phyloP scores from a whole-genome alignment of 2,888 invertebrate genomes.

The Pyrrhosoma nymphula region DNA sequence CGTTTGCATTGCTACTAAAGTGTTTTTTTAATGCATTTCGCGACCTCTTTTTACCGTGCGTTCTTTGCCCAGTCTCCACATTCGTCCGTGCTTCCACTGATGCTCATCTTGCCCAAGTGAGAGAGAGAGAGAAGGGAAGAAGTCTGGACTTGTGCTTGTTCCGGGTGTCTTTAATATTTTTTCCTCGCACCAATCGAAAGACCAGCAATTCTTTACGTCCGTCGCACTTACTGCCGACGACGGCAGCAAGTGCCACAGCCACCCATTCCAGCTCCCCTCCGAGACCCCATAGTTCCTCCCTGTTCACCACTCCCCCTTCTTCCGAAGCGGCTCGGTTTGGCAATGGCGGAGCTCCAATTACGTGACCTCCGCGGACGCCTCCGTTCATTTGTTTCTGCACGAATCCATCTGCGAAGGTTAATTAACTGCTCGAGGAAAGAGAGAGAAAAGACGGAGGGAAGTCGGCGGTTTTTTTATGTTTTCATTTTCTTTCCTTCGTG shows the following conservation, averaged over 20 bases:
- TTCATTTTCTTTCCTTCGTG: background rate
- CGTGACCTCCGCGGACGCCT: constrained; percentile 40
- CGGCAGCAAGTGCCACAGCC: background rate
- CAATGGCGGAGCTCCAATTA: background rate
- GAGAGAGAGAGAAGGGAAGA: background rate
- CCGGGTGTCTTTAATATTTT: background rate
- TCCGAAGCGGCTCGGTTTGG: background rate
- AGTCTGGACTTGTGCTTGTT: background rate
- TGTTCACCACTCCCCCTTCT: background rate
- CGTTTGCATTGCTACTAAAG: background rate
- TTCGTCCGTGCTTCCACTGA: background rate
- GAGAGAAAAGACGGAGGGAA: background rate
- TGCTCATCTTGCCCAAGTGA: background rate
- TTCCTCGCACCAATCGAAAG: background rate
- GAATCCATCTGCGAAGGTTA: constrained; percentile 52
- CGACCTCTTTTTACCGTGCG: background rate
- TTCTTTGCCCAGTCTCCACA: background rate
- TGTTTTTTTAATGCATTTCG: background rate
- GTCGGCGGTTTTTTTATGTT: background rate
- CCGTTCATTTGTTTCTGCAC: constrained; percentile 33
- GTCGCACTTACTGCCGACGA: constrained; percentile 15
- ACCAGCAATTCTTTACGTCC: background rate
- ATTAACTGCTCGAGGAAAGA: constrained; percentile 1
- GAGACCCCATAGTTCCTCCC: background rate
- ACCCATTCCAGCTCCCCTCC: background rate